A percentile compares a stretch with the other conserved stretches of the same genome.
Evolutionary conservation across 2,888 invertebrate species (phyloP).

Genomic region (Ichneumoninae sp.): DNA sequence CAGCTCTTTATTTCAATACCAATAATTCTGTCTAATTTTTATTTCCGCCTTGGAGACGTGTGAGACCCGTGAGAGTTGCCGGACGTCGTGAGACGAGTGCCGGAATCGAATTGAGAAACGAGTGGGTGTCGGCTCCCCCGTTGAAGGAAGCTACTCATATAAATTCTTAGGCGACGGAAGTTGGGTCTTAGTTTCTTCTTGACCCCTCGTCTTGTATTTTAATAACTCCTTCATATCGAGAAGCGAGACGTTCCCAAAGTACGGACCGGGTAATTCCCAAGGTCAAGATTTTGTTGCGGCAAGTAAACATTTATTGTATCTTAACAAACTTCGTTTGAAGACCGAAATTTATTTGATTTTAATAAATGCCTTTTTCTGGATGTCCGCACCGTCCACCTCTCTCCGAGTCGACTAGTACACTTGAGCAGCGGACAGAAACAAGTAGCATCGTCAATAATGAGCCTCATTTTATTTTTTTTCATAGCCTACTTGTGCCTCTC

Average conservation of each 20-base stretch:
- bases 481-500: slow-evolving; percentile 38
- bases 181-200: slow-evolving; percentile 69
- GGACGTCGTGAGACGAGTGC: slow-evolving; percentile 41
- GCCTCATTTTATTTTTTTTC: slow-evolving; percentile 40
- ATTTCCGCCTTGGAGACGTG: slow-evolving; percentile 13
- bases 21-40: slow-evolving; percentile 8
- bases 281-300: no score
- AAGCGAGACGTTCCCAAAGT: not conserved
- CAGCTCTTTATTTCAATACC: slow-evolving; percentile 1
- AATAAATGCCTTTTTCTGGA: no score
- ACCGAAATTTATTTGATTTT: no score
- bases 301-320: no score
- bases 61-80: not conserved
- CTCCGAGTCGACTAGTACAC: slow-evolving; percentile 2
- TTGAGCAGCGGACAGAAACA: slow-evolving; percentile 17
- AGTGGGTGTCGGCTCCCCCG: slow-evolving; percentile 70
- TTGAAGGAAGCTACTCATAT: slow-evolving; percentile 78
- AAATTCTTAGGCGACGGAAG: slow-evolving; percentile 76
- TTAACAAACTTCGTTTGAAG: no score
- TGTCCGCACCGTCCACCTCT: not conserved
- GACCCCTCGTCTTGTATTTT: not conserved
- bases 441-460: slow-evolving; percentile 46
- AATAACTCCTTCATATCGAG: not conserved
- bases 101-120: slow-evolving; percentile 77
- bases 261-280: not conserved